Evolutionary conservation across 92 coral and sea anemone species (phyloP).

Genomic region (Chrysogorgia sp.): DNA sequence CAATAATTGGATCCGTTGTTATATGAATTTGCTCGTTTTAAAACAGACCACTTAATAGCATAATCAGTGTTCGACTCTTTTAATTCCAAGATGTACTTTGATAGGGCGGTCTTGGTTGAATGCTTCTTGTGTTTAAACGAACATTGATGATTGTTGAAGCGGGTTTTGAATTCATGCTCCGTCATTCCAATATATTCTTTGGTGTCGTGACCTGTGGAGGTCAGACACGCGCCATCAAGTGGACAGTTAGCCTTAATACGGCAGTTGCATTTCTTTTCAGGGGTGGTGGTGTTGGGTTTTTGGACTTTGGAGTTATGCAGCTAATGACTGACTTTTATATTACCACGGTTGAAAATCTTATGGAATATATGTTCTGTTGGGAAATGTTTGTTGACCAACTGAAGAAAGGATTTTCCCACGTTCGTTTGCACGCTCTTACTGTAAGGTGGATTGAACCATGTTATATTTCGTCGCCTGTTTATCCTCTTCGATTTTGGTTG

Average conservation of each 20-base stretch:
- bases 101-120: too few relatives aligned
- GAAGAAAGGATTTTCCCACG: conserved; percentile 24
- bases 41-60: too few relatives aligned
- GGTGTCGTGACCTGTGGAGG: not conserved
- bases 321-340: conserved; percentile 41
- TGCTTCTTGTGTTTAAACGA: too few relatives aligned
- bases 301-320: conserved; percentile 9
- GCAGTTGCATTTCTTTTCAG: not conserved
- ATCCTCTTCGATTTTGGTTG: not conserved
- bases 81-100: too few relatives aligned
- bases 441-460: conserved; percentile 52
- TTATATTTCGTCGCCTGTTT: conserved; percentile 10
- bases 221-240: not conserved
- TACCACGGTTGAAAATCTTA: conserved; percentile 41
- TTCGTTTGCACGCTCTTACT: conserved; percentile 46
- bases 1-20: too few relatives aligned
- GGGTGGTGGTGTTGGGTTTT: not conserved
- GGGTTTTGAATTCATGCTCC: conserved; percentile 16
- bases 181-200: conserved; percentile 2
- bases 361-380: conserved; percentile 28
- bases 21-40: too few relatives aligned
- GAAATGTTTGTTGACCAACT: conserved; percentile 40
- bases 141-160: conserved; percentile 10
- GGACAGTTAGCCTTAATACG: not conserved
- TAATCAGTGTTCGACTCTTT: too few relatives aligned